Conservation (phyloP, 1,140 invertebrate species). For the Pseudomyrmex concolor region DNA sequence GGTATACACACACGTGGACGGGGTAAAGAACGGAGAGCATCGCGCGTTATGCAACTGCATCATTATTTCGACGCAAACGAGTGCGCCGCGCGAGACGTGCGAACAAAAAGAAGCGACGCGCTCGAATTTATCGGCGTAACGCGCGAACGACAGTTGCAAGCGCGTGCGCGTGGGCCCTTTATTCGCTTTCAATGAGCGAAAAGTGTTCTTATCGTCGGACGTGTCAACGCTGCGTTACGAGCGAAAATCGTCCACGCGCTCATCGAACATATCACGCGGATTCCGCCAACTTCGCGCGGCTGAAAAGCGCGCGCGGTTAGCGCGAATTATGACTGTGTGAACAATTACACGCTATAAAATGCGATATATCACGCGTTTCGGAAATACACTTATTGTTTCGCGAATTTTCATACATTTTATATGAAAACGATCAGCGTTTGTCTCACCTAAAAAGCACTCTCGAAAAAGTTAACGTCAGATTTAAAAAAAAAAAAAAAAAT, state of each 20-base stretch:
- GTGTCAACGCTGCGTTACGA: slow-evolving; percentile 39
- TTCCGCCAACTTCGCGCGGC: not conserved
- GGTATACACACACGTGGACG: no score
- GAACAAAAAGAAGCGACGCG: slow-evolving; percentile 23
- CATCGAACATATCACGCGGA: not conserved
- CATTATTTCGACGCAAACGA: slow-evolving; percentile 49
- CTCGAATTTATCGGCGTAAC: slow-evolving; percentile 45
- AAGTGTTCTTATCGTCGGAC: slow-evolving; percentile 41
- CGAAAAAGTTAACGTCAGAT: not conserved
- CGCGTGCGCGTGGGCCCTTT: slow-evolving; percentile 12
- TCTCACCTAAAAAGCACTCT: not conserved
- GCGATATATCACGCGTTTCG: not conserved
- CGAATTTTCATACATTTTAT: not conserved
- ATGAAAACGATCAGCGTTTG: not conserved
- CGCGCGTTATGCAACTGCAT: slow-evolving; percentile 18
- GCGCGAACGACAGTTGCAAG: slow-evolving; percentile 40
- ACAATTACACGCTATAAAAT: not conserved
- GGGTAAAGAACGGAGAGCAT: not conserved
- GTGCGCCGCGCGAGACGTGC: not conserved
- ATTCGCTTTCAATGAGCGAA: slow-evolving; percentile 32
- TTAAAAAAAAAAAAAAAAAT: not conserved
- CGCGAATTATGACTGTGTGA: not conserved
- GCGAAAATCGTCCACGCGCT: slow-evolving; percentile 13
- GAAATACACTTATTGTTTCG: not conserved
- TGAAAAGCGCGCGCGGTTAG: not conserved